A percentile compares a stretch with the other conserved stretches of the same genome.
These are phyloP conservation scores for Clupea harengus DNA, from an alignment of 2,113 vertebrate species.

Conservation along the genomic window DNA sequence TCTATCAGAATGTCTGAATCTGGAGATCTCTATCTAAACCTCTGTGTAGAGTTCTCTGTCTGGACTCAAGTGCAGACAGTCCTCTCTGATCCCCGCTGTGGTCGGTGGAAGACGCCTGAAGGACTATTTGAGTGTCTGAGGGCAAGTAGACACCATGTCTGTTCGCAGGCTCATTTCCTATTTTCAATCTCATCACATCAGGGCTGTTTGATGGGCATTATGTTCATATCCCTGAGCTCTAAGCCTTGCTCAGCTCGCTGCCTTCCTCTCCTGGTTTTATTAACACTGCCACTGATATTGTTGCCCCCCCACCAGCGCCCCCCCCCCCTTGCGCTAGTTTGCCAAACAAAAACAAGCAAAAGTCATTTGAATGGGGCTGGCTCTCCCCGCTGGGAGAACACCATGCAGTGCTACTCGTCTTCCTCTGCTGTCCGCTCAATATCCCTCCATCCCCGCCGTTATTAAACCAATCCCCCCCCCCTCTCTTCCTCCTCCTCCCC, in stretches of 20 bases:
- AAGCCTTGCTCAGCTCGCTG: background rate
- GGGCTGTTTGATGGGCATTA: background rate
- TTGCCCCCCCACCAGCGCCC: background rate
- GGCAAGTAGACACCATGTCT: too few species aligned
- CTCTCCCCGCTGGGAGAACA: constrained; percentile 56
- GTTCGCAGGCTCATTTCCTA: too few species aligned
- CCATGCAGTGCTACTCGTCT: constrained; percentile 37
- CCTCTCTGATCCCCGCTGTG: too few species aligned
- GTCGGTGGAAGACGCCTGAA: too few species aligned
- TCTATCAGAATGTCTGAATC: too few species aligned
- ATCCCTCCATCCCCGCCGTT: constrained; percentile 48
- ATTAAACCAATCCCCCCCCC: constrained; percentile 46
- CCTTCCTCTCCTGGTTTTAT: constrained; percentile 25
- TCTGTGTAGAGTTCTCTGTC: too few species aligned
- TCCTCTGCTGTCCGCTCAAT: constrained; percentile 60
- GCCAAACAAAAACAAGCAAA: constrained; percentile 52
- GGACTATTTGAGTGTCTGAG: too few species aligned
- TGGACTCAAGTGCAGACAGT: too few species aligned
- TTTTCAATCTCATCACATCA: background rate
- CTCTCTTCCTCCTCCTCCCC: background rate
- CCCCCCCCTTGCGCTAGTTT: constrained; percentile 38
- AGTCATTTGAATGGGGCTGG: constrained; percentile 42
- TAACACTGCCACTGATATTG: constrained; percentile 33
- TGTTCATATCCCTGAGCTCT: background rate
- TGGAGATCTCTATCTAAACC: too few species aligned